Base-by-base conservation (phyloP, 2,113 vertebrate species). In the Orycteropus afer region DNA sequence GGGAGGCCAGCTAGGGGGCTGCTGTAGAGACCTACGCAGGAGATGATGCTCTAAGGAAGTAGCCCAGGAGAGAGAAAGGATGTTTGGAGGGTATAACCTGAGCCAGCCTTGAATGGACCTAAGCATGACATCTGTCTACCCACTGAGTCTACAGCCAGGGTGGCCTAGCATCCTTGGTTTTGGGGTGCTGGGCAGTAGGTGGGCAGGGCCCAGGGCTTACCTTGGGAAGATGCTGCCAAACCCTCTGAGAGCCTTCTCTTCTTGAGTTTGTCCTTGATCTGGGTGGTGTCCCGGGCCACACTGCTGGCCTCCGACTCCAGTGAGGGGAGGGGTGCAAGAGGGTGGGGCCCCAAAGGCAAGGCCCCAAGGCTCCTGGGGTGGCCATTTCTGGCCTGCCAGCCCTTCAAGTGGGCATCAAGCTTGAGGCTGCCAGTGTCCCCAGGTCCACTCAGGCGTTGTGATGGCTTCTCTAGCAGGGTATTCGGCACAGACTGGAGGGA, bases 241-340 rank as follows among this genome's bases (percentile, higher is more conserved):
- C 95, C 93, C 45, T 98, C 97, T 0, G 98, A 98, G 45, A 98
- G 96, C 47, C 84, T 97, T 69, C 97, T 96, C 15, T 57, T 97
- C 92, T 98, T 98, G 77, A 98, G 96, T 40, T 98, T 98, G 76
- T 98, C 97, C 82, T 98, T 97, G 81, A 98, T 97, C 79, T 78
- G 92, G 29, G 71, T 76, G 10, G 97, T 98, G 57, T 97, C 98
- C 49, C 67, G n/a, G 15, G 90, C 95, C 37, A 94, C 53, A 0
- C 90, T 97, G 89, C 82, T 97, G 69, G 86, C 90, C 53, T 98
- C 97, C 0, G 92, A 90, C 7, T 97, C 94, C 79, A 4, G 12
- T 0, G 40, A 57, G 2, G 93, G 47, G 11, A 81, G 77, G 2
- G 27, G 86, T 20, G 29, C n/a, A 29, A 8, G 69, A 11, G 2